Base-by-base conservation (phyloP, 2,113 vertebrate species). In the Chamaea fasciata region DNA sequence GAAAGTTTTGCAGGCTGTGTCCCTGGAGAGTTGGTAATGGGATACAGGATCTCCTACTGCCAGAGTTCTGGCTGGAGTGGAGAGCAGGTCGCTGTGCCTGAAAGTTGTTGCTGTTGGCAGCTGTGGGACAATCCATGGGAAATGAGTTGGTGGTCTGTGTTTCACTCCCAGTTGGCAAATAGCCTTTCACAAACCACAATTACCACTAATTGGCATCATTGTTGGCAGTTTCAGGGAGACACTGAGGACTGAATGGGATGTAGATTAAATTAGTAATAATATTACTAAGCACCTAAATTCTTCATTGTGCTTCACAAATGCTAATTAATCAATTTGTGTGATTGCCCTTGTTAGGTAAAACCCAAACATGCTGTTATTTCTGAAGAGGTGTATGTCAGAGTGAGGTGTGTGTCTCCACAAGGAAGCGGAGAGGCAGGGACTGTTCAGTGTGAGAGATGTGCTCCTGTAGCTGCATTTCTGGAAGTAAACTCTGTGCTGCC, bases 191-290 rank as follows among this genome's bases (percentile, higher is more conserved):
- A 94, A 92, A 92, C 91, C 30, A 89, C 90, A 89, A 86, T 95
- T 95, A 94, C 68, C 3, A 28, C 83, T 96, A 96, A 96, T 96
- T 96, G 91, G 89, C 92, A 92, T 90, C 69, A 65, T 49, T 92
- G 92, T 93, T 92, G 93, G 92, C 95, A 96, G 86, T 92, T 96
- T 83, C 91, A 87, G 80, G 86, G 68, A 90, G 87, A 94, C 68
- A 60, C 87, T 77, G 75, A 94, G 87, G 77, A 44, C 30, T 80
- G 82, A 94, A 96, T 65, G 78, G 70, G 63, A 63, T 69, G 90
- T 64, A 74, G 89, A 94, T 95, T 93, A 79, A 96, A 96, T 96
- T 96, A 96, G 80, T 93, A 93, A 87, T 95, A 97, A 93, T 96
- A 93, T 75, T 93, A 83, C 69, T 92, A 94, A 94, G 88, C 80